Evolutionary conservation across 1,140 invertebrate genomes (phyloP).

Genomic region (Drosophila paulistorum): DNA sequence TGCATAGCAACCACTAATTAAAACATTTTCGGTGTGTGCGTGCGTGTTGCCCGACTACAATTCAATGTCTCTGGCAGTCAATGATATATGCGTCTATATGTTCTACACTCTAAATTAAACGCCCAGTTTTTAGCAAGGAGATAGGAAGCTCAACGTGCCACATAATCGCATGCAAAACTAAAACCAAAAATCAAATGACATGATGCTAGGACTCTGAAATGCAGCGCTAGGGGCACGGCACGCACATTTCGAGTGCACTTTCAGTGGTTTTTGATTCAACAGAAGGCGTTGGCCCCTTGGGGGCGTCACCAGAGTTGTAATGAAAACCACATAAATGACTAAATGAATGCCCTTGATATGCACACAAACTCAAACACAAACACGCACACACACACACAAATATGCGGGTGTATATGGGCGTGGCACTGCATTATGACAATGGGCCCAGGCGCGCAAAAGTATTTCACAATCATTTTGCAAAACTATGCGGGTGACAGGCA

Average conservation of each 20-base stretch:
- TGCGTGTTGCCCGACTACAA: slow-evolving; percentile 1
- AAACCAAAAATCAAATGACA: slow-evolving; percentile 42
- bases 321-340: slow-evolving; percentile 61
- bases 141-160: not conserved
- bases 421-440: slow-evolving; percentile 58
- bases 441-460: slow-evolving; percentile 48
- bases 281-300: not conserved
- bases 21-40: slow-evolving; percentile 33
- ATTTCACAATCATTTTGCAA: slow-evolving; percentile 16
- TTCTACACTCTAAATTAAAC: slow-evolving; percentile 47
- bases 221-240: not conserved
- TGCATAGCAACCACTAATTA: slow-evolving; percentile 32
- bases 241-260: slow-evolving; percentile 35
- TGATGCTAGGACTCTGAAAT: slow-evolving; percentile 2
- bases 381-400: slow-evolving; percentile 24
- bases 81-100: not conserved
- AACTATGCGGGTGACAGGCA: slow-evolving; percentile 33
- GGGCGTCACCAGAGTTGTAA: slow-evolving; percentile 23
- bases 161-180: slow-evolving; percentile 36
- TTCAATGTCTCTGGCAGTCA: slow-evolving; percentile 40
- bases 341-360: slow-evolving; percentile 56
- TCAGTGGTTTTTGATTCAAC: slow-evolving; percentile 54
- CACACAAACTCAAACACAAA: not conserved
- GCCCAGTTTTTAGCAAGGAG: slow-evolving; percentile 28
- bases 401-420: slow-evolving; percentile 35